phyloP scores from a whole-genome alignment of 1,140 invertebrate genomes.

The Ectropis grisescens region DNA sequence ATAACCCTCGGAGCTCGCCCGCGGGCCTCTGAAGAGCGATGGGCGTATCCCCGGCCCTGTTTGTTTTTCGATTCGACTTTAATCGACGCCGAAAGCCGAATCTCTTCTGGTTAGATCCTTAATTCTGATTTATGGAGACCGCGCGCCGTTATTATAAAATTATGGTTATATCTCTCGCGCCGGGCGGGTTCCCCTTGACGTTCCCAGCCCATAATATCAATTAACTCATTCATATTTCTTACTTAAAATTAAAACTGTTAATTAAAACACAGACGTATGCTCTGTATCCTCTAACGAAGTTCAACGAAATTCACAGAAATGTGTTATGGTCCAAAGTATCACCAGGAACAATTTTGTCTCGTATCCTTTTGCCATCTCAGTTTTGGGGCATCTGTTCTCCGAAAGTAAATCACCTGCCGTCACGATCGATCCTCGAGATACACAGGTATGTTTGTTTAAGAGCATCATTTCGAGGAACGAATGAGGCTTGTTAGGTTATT shows the following conservation, averaged over 20 bases:
- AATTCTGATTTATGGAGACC: constrained; percentile 59
- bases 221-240: constrained; percentile 43
- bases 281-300: constrained; percentile 17
- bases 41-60: constrained; percentile 31
- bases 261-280: constrained; percentile 21
- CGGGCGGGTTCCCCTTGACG: constrained; percentile 25
- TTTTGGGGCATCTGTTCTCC: too few relatives aligned
- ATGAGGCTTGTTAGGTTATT: constrained; percentile 23
- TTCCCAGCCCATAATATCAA: constrained; percentile 48
- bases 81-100: constrained; percentile 42
- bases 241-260: constrained; percentile 22
- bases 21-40: constrained; percentile 20
- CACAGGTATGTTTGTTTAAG: too few relatives aligned
- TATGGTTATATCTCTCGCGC: constrained; percentile 28
- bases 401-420: too few relatives aligned
- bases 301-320: constrained; percentile 26
- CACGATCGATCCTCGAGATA: too few relatives aligned
- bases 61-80: constrained; percentile 53
- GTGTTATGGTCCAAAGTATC: too few relatives aligned
- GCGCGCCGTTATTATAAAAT: constrained; percentile 47
- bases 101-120: constrained; percentile 33
- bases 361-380: too few relatives aligned
- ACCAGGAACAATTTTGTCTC: too few relatives aligned
- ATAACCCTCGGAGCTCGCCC: constrained; percentile 18
- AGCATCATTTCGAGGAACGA: constrained; percentile 21